These are phyloP conservation scores for Drosophila rubida DNA, from an alignment of 2,888 invertebrate species.

Conservation along the genomic window DNA sequence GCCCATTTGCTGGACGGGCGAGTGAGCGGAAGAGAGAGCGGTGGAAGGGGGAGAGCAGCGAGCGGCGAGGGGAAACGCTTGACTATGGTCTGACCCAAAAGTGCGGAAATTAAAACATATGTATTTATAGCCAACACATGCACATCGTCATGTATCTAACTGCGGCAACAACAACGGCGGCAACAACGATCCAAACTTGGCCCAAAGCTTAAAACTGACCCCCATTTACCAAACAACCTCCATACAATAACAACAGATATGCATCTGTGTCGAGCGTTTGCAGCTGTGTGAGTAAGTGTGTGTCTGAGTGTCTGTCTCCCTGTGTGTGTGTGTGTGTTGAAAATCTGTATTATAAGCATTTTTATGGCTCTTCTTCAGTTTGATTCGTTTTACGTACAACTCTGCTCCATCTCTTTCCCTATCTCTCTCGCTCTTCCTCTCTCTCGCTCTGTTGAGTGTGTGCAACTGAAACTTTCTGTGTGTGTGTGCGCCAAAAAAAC, in stretches of 20 bases:
- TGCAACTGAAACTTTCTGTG: slow-evolving; percentile 35
- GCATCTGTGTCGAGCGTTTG: slow-evolving; percentile 49
- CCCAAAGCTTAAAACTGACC: slow-evolving; percentile 69
- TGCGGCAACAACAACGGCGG: slow-evolving; percentile 35
- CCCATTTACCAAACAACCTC: slow-evolving; percentile 48
- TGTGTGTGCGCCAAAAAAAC: slow-evolving; percentile 44
- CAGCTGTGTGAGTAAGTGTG: background rate
- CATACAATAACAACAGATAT: slow-evolving; percentile 55
- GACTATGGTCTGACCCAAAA: slow-evolving; percentile 73
- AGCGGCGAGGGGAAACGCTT: slow-evolving; percentile 13
- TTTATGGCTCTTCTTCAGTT: slow-evolving; percentile 42
- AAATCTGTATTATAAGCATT: slow-evolving; percentile 55
- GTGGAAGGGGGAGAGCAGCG: background rate
- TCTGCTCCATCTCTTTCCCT: slow-evolving; percentile 14
- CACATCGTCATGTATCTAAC: slow-evolving; percentile 51
- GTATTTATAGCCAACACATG: slow-evolving; percentile 75
- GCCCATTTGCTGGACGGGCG: slow-evolving; percentile 30
- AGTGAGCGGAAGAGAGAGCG: background rate
- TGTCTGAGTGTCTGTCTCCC: background rate
- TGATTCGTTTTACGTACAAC: slow-evolving; percentile 50
- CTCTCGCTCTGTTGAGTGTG: background rate
- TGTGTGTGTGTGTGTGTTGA: background rate
- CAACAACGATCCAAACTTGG: slow-evolving; percentile 41
- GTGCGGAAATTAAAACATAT: slow-evolving; percentile 80
- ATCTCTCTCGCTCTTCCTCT: background rate